Conservation (phyloP, 2,888 invertebrate species). For the Epiblema foenella region DNA sequence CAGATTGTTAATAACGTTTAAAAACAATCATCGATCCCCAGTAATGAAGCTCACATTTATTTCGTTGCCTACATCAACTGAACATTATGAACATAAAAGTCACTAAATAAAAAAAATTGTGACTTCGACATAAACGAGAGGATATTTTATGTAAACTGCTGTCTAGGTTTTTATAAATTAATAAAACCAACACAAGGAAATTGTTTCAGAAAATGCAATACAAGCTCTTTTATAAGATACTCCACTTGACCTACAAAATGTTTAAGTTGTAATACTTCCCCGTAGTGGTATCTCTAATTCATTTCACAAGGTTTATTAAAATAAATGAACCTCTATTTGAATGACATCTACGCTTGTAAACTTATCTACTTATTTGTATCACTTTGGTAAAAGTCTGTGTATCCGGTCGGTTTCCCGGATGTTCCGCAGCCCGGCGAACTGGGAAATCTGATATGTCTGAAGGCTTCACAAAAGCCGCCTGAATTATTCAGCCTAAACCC, state of each 20-base stretch:
- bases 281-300: neutral
- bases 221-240: too few species aligned
- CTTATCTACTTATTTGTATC: constrained; percentile 20
- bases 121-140: too few species aligned
- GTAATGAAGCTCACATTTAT: neutral
- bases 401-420: constrained; percentile 32
- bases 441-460: constrained; percentile 41
- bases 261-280: neutral
- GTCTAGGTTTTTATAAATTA: too few species aligned
- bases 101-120: too few species aligned
- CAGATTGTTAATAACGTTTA: neutral
- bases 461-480: constrained; percentile 42
- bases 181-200: too few species aligned
- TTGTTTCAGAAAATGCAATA: too few species aligned
- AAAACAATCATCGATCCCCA: neutral
- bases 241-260: too few species aligned
- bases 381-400: constrained; percentile 39
- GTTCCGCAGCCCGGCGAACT: constrained; percentile 31
- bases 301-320: constrained; percentile 11
- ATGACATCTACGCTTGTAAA: constrained; percentile 24
- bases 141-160: too few species aligned
- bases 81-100: too few species aligned
- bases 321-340: constrained; percentile 20
- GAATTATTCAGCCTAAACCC: constrained; percentile 38
- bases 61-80: too few species aligned